Base-by-base conservation (phyloP, 2,888 invertebrate genomes). In the Bedellia somnulentella region DNA sequence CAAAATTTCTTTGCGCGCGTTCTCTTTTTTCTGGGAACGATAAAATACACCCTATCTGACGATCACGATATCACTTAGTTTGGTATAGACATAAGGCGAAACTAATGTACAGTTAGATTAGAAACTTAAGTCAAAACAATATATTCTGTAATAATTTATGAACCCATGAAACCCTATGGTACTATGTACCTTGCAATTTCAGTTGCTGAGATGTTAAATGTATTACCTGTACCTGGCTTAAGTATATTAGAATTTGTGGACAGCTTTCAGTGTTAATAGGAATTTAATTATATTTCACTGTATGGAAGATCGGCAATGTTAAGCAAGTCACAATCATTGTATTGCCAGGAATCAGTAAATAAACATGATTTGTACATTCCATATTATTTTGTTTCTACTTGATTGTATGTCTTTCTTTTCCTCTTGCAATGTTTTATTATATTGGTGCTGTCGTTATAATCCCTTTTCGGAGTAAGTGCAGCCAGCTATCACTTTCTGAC, bases 341-440 rank as follows among this genome's bases (percentile, higher is more conserved):
- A 71, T 67, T 71, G 75, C 73, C 80, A 80, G 81, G 80, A 79
- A 80, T 80, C 80, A 78, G 79, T 78, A 70, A 81, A 80, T 71
- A 79, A 80, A 80, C 80, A 82, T 81, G 81, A 85, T 84, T 85
- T 85, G 84, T 85, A 85, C 85, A 85, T 85, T 86, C 85, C 85
- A 85, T 83, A 81, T 81, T 81, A 80, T 78, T 82, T 82, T 78
- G 78, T 81, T 81, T 80, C 76, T 73, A 71, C 68, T 77, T 73
- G 51, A 61, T 59, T 61, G 55, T 63, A 71, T 73, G 71, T 70
- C 71, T 75, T 68, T 67, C 67, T 73, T 49, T 52, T 52, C 44
- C 44, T 47, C 52, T 52, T 18, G 18, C 18, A 18, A 9, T 6
- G 47, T 43, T 43, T 40, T 41, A 18, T 5, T 18, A 6, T n/a